A percentile compares a stretch with the other conserved stretches of the same genome.
phyloP scores from a whole-genome alignment of 35 echinoderm and acorn worm species.

The Stichopus chloronotus region DNA sequence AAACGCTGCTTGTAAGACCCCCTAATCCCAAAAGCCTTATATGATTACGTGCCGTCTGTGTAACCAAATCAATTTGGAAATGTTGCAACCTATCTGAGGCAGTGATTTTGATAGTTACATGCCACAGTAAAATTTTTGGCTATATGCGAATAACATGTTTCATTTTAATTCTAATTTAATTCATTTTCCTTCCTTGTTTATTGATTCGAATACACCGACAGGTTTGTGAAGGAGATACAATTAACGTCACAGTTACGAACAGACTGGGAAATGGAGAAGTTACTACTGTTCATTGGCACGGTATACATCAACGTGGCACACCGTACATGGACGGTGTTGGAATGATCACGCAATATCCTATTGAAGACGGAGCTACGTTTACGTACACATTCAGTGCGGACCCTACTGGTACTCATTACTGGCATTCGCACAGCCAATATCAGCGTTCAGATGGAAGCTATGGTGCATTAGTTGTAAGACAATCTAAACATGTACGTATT shows the following conservation, averaged over 20 bases:
- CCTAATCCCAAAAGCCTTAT: too few species aligned
- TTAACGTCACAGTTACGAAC: conserved; percentile 43
- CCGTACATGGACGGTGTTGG: conserved; percentile 25
- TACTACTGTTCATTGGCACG: conserved; percentile 47
- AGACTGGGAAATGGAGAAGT: conserved; percentile 1
- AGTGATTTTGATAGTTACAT: too few species aligned
- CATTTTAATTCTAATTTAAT: too few species aligned
- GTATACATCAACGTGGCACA: neutral
- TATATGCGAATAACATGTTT: too few species aligned
- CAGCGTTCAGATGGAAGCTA: conserved; percentile 37
- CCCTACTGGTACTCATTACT: conserved; percentile 35
- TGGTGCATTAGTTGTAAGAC: conserved; percentile 14
- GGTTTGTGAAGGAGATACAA: conserved; percentile 42
- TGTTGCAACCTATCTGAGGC: too few species aligned
- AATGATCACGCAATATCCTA: conserved; percentile 42
- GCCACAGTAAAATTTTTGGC: too few species aligned
- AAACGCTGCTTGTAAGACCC: too few species aligned
- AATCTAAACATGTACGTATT: neutral
- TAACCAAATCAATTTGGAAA: too few species aligned
- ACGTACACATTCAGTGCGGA: conserved; percentile 34
- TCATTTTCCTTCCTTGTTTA: too few species aligned
- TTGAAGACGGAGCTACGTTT: neutral
- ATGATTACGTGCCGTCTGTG: too few species aligned
- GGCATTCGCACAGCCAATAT: conserved; percentile 26
- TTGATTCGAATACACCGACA: neutral